Percentiles rank a stretch among this genome's conserved stretches.
phyloP scores from a whole-genome alignment of 2,888 invertebrate species.

The Cremastinae sp. region DNA sequence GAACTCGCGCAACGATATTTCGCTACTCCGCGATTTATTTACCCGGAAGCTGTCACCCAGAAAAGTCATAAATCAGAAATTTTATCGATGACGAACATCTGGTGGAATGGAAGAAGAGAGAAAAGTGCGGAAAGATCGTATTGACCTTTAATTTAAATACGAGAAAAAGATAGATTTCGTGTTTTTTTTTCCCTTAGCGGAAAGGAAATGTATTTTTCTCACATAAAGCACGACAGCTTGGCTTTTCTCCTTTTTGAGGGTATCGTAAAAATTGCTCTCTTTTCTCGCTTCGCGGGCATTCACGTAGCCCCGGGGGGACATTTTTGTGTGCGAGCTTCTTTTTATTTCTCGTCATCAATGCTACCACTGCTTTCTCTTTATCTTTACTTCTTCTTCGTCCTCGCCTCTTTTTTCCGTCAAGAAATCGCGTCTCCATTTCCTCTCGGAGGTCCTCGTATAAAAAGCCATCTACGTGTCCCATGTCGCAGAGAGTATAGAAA shows the following conservation, averaged over 20 bases:
- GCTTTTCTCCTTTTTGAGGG: constrained; percentile 10
- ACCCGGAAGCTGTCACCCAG: constrained; percentile 7
- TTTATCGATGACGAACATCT: too few relatives aligned
- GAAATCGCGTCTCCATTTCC: constrained; percentile 35
- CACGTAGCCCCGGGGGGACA: constrained; percentile 7
- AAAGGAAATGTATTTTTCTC: background rate
- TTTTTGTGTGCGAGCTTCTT: constrained; percentile 23
- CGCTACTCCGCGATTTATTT: background rate
- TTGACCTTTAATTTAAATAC: too few relatives aligned
- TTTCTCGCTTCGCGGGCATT: background rate
- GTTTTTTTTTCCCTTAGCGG: too few relatives aligned
- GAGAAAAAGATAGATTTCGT: constrained; percentile 17
- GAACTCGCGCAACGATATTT: too few relatives aligned
- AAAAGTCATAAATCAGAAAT: too few relatives aligned
- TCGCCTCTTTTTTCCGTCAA: constrained; percentile 12
- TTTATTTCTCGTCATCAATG: background rate
- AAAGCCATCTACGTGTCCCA: constrained; percentile 28
- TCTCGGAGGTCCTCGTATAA: constrained; percentile 39
- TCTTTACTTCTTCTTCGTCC: background rate
- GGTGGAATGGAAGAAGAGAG: too few relatives aligned
- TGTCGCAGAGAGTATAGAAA: constrained; percentile 13
- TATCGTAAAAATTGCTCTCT: constrained; percentile 35
- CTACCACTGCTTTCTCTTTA: background rate
- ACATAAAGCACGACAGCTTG: constrained; percentile 12
- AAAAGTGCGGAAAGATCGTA: too few relatives aligned